Conservation (phyloP, 2,888 invertebrate species). For the Sipha maydis region DNA sequence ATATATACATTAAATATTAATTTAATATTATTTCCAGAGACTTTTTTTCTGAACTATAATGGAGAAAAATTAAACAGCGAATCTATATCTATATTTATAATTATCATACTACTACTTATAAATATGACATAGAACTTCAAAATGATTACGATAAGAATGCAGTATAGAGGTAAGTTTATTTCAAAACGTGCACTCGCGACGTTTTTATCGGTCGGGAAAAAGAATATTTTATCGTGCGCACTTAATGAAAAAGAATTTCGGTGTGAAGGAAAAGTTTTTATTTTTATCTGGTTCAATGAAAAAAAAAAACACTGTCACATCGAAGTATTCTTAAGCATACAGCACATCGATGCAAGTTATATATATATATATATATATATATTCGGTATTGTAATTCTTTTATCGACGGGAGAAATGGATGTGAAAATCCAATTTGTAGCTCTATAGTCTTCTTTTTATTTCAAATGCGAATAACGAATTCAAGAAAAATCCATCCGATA, state of each 20-base stretch:
- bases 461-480: constrained; percentile 1
- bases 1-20: too few relatives aligned
- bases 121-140: too few relatives aligned
- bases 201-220: not conserved
- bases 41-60: too few relatives aligned
- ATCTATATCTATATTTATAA: too few relatives aligned
- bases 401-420: constrained; percentile 21
- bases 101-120: too few relatives aligned
- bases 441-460: not conserved
- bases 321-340: not conserved
- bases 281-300: not conserved
- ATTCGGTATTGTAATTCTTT: constrained; percentile 35
- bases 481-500: not conserved
- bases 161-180: not conserved
- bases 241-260: not conserved
- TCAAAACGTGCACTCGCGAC: not conserved
- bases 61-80: too few relatives aligned
- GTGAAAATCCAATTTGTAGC: constrained; percentile 45
- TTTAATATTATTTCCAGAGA: too few relatives aligned
- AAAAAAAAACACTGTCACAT: not conserved
- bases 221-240: not conserved
- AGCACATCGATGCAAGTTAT: not conserved
- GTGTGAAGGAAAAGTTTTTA: not conserved
- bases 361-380: not conserved
- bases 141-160: too few relatives aligned